phyloP scores from a whole-genome alignment of 2,888 invertebrate species.

The Athalia rosae region DNA sequence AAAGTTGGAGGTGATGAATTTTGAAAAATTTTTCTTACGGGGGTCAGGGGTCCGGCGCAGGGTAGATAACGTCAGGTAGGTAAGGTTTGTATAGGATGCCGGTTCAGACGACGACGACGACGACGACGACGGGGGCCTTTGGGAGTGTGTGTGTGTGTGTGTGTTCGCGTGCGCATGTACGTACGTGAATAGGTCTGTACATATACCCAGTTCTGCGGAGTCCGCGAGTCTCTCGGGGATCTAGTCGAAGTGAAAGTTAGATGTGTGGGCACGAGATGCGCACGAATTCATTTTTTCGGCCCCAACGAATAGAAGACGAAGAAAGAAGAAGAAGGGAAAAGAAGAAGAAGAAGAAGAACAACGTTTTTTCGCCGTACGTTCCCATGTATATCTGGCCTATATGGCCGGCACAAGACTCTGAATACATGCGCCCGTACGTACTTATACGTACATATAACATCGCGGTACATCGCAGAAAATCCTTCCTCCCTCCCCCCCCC shows the following conservation, averaged over 20 bases:
- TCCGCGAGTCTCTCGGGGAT: slow-evolving; percentile 56
- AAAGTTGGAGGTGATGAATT: slow-evolving; percentile 29
- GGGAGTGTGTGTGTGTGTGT: too few relatives aligned
- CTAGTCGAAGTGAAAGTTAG: slow-evolving; percentile 73
- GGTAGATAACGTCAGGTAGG: too few relatives aligned
- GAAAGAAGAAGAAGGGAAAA: too few relatives aligned
- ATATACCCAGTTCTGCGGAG: slow-evolving; percentile 17
- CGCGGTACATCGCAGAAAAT: neutral
- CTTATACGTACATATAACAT: slow-evolving; percentile 2
- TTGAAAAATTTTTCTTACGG: too few relatives aligned
- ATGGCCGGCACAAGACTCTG: slow-evolving; percentile 63
- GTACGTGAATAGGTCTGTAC: slow-evolving; percentile 2
- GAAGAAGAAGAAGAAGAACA: slow-evolving; percentile 48
- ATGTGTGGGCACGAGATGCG: slow-evolving; percentile 74
- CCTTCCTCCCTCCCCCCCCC: neutral
- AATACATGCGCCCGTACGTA: slow-evolving; percentile 49
- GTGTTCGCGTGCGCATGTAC: neutral
- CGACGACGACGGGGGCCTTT: too few relatives aligned
- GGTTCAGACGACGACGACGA: neutral
- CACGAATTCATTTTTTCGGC: slow-evolving; percentile 74
- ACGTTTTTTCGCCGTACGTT: slow-evolving; percentile 60
- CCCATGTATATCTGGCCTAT: slow-evolving; percentile 71
- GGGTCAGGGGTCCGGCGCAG: too few relatives aligned
- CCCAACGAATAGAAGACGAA: slow-evolving; percentile 51
- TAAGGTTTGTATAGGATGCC: too few relatives aligned